Evolutionary conservation across 2,797 vertebrate genomes (phyloP).

Genomic region (Mastacembelus armatus): DNA sequence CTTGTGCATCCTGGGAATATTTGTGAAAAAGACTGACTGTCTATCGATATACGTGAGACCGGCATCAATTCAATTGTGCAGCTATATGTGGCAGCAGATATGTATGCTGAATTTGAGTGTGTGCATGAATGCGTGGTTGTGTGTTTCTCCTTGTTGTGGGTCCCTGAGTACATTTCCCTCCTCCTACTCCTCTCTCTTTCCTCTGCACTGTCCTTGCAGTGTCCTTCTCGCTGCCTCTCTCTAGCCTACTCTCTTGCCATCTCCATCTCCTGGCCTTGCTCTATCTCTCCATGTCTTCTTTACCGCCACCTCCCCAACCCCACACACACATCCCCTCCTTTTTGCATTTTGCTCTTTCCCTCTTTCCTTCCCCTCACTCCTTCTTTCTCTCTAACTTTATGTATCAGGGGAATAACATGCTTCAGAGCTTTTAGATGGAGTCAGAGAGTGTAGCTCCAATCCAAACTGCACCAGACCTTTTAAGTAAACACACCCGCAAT

Average conservation of each 20-base stretch:
- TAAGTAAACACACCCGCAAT: constrained; percentile 60
- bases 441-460: constrained; percentile 63
- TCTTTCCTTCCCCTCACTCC: constrained; percentile 10
- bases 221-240: constrained; percentile 77
- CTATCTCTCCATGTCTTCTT: constrained; percentile 54
- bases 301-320: not conserved
- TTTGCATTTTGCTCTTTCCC: constrained; percentile 11
- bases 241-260: constrained; percentile 62
- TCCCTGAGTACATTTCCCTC: constrained; percentile 72
- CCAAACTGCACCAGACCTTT: constrained; percentile 67
- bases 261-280: constrained; percentile 69
- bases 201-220: constrained; percentile 82
- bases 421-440: constrained; percentile 72
- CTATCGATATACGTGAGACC: constrained; percentile 54
- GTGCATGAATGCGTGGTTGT: constrained; percentile 18
- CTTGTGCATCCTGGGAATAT: constrained; percentile 52
- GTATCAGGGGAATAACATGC: constrained; percentile 71
- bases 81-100: constrained; percentile 37
- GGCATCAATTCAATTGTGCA: constrained; percentile 40
- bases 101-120: constrained; percentile 24
- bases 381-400: constrained; percentile 66
- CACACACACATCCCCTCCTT: constrained; percentile 22
- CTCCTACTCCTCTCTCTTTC: constrained; percentile 66
- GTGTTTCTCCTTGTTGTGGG: constrained; percentile 46
- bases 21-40: constrained; percentile 64